Base-by-base conservation (phyloP, 1,140 invertebrate species). In the Cherax destructor region DNA sequence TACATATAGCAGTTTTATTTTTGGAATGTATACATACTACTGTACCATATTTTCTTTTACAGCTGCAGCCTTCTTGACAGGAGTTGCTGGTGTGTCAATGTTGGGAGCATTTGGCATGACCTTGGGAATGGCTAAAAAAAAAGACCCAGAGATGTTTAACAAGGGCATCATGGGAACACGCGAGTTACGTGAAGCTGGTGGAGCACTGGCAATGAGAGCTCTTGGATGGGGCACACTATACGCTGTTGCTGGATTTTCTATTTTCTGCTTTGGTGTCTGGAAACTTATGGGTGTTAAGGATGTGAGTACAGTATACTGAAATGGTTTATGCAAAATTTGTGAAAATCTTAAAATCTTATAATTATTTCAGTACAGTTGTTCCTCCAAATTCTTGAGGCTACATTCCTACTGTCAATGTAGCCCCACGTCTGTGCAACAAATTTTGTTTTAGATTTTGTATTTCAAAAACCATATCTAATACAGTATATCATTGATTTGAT, bases 171-270 rank as follows among this genome's bases (percentile, higher is more conserved):
- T 96, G 18, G 95, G 96, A 65, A 95, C 95, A 61, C 95, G 95
- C 93, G 96, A 97, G 93, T 93, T 97, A 77, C 95, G 96, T 47
- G 97, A 98, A 94, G 96, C 96, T 91, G 98, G 98, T 24, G 96
- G 96, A 7, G 95, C 96, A 7, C 95, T 99, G 88, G 98, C 98
- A 3, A 89, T 98, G 59, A 95, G 97, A 94, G 98, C 98, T 3
- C 95, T 99, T 3, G 97, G 96, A 41, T 97, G 97, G 97, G 98
- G 98, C 4, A 97, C 97, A 6, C 93, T 98, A 3, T 98, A 98
- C 95, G 97, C 98, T 0, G 95, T 98, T 21, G 95, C 96, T 65
- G 98, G 98, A 16, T 97, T 97, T 93, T 96, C 97, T 18, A 94
- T 97, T 78, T 95, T 99, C 86, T 97, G 97, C 94, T 98, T 97